Evolutionary conservation across 2,113 vertebrate species (phyloP).

Genomic region (Redunca redunca): DNA sequence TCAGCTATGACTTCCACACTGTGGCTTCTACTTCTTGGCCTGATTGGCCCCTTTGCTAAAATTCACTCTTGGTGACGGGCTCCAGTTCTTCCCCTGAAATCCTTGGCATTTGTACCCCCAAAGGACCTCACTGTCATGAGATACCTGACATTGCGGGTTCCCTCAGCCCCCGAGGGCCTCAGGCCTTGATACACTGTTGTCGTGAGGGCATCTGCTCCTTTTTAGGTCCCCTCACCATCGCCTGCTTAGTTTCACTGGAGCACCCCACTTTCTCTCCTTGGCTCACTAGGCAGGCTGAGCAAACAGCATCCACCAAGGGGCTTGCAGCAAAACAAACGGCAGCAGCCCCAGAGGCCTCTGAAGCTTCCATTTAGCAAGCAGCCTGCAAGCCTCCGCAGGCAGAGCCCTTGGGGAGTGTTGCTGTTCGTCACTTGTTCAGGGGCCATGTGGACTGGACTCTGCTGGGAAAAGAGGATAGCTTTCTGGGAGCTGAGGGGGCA

Average conservation of each 20-base stretch:
- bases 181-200: background rate
- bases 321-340: background rate
- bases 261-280: background rate
- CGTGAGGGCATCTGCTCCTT: background rate
- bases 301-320: background rate
- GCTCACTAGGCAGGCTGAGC: background rate
- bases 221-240: background rate
- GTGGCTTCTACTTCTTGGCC: background rate
- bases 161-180: background rate
- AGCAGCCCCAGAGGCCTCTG: background rate
- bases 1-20: background rate
- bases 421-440: background rate
- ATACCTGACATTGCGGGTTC: background rate
- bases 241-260: background rate
- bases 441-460: rapidly evolving
- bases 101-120: background rate
- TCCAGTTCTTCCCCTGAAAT: background rate
- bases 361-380: background rate
- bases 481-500: background rate
- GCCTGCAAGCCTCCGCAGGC: rapidly evolving
- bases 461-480: background rate
- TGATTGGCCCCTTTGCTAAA: background rate
- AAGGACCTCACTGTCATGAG: background rate
- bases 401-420: background rate
- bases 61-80: background rate